Evolutionary conservation across 2,888 invertebrate genomes (phyloP).

Genomic region (Chymomyza procnemis): DNA sequence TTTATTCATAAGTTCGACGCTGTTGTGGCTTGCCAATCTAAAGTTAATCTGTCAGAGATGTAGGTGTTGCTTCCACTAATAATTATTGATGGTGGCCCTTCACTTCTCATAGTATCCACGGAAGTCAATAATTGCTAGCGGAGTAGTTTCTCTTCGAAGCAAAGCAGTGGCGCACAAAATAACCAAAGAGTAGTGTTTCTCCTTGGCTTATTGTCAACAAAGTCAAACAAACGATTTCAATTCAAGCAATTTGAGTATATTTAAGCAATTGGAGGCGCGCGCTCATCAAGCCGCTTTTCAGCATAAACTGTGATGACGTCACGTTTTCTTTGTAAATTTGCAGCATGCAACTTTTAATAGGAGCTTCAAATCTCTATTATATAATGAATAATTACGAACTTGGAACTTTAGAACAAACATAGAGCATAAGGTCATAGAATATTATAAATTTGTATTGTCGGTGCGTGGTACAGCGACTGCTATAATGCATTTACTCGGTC

Average conservation of each 20-base stretch:
- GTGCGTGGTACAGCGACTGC: not conserved
- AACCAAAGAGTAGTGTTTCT: too few relatives aligned
- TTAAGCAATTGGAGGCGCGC: constrained; percentile 27
- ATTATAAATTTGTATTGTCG: constrained; percentile 3
- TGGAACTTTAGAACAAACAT: not conserved
- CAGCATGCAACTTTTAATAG: not conserved
- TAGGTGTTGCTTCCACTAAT: too few relatives aligned
- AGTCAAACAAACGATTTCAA: constrained; percentile 20
- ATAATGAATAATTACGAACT: not conserved
- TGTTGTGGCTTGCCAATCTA: too few relatives aligned
- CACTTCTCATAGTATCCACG: too few relatives aligned
- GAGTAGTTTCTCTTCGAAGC: too few relatives aligned
- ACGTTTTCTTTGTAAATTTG: not conserved
- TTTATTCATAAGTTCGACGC: too few relatives aligned
- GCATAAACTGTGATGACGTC: not conserved
- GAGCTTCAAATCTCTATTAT: not conserved
- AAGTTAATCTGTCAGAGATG: too few relatives aligned
- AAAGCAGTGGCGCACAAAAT: too few relatives aligned
- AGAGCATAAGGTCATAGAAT: not conserved
- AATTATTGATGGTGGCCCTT: too few relatives aligned
- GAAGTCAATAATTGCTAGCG: too few relatives aligned
- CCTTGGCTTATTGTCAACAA: not conserved
- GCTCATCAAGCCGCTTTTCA: not conserved
- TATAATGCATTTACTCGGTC: constrained; percentile 48
- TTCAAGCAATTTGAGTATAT: constrained; percentile 47